These are phyloP conservation scores for Bombus turneri DNA, from an alignment of 1,140 invertebrate genomes.

Conservation along the genomic window DNA sequence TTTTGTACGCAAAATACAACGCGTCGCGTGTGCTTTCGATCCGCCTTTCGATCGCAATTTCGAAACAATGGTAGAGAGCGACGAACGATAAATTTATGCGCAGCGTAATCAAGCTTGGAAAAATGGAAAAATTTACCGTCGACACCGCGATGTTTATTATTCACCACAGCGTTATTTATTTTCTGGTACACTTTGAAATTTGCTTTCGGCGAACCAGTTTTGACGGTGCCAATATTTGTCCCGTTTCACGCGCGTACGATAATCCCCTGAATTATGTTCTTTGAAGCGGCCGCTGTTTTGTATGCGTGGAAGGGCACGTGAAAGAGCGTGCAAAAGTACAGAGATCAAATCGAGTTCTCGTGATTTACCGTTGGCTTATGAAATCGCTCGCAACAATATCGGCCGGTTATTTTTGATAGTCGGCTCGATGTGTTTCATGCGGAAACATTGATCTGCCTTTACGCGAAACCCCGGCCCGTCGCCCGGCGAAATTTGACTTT, in stretches of 20 bases:
- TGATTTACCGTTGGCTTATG: slow-evolving; percentile 63
- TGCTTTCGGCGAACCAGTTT: slow-evolving; percentile 66
- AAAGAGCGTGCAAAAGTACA: slow-evolving; percentile 48
- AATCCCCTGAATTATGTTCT: slow-evolving; percentile 71
- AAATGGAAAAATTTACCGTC: slow-evolving; percentile 62
- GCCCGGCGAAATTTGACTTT: slow-evolving; percentile 6
- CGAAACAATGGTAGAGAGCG: neutral
- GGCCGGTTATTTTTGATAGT: slow-evolving; percentile 49
- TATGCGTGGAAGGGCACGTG: slow-evolving; percentile 56
- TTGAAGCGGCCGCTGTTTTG: slow-evolving; percentile 64
- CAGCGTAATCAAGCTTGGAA: slow-evolving; percentile 58
- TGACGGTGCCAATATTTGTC: slow-evolving; percentile 67
- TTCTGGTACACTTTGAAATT: slow-evolving; percentile 67
- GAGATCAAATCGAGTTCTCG: slow-evolving; percentile 61
- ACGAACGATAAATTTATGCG: slow-evolving; percentile 55
- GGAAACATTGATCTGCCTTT: slow-evolving; percentile 54
- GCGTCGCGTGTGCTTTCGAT: neutral
- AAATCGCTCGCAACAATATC: slow-evolving; percentile 58
- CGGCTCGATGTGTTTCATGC: slow-evolving; percentile 21
- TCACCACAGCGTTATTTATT: slow-evolving; percentile 65
- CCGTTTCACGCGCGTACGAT: slow-evolving; percentile 60
- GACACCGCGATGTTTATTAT: slow-evolving; percentile 67
- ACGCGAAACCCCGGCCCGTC: slow-evolving; percentile 21
- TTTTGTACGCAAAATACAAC: neutral
- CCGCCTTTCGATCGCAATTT: neutral